Evolutionary conservation across 2,797 vertebrate species (phyloP), one percentile per base, ranked within the genome.

Genomic region (Acanthurus leucopareius): DNA sequence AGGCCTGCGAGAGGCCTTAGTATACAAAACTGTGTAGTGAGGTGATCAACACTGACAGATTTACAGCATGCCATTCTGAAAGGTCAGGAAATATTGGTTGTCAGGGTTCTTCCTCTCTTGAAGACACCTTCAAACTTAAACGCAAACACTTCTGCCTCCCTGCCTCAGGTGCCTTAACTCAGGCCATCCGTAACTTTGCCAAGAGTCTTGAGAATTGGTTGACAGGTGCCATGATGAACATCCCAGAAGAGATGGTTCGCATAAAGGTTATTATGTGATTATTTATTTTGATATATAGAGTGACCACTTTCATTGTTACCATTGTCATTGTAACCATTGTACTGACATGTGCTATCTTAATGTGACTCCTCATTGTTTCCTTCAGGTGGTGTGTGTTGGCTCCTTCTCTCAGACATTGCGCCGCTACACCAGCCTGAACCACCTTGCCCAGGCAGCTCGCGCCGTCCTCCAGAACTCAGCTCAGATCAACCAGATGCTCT

Each of bases 401-500:
- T 96, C 97, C 57, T 98, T 98, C 69, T 97, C 97, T 6, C 97
- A 98, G 93, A 98, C 97, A 0, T 87, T 98, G 85, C 96, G 97
- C 22, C 96, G 97, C 75, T 98, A 98, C 90, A 98, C 97, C 0
- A 98, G 97, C 20, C 94, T 98, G 52, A 98, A 98, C 91, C 97
- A 98, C 85, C 89, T 98, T 90, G 97, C 97, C 10, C 97, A 98
- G 89, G 97, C 97, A 0, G 97, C 97, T 0, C 95, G 97, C 0
- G 97, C 97, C 0, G 97, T 98, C 74, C 95, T 98, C 48, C 97
- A 98, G 93, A 98, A 98, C 92, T 96, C 97, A 0, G 96, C 97
- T 1, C 97, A 98, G 92, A 98, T 98, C 94, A 97, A 93, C 87
- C 97, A 98, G 93, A 98, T 98, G 97, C 96, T 98, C 57, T 97